Conservation (phyloP, 92 coral and sea anemone genomes). For the Phenganax marumi region DNA sequence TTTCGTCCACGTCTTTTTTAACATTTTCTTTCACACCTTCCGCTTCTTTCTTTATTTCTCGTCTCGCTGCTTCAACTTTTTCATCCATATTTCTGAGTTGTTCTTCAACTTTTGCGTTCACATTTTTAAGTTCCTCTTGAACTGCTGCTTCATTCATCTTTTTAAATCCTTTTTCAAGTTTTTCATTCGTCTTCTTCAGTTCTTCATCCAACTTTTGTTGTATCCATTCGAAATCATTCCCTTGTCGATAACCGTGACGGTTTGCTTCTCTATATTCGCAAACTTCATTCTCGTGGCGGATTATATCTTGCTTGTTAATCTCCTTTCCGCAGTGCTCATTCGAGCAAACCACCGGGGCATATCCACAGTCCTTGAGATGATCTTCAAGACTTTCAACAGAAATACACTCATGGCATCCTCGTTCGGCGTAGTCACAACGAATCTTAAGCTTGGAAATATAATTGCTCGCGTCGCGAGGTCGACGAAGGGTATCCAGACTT, state of each 20-base stretch:
- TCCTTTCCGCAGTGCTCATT: no score
- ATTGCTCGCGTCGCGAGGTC: neutral
- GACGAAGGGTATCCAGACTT: conserved; percentile 1
- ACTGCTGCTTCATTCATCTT: no score
- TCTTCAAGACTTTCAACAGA: neutral
- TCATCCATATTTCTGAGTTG: no score
- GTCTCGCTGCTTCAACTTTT: no score
- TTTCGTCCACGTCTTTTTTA: neutral
- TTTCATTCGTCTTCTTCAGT: neutral
- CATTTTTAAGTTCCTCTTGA: neutral
- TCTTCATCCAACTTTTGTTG: no score
- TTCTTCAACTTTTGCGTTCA: neutral
- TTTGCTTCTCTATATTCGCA: neutral
- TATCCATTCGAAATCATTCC: neutral
- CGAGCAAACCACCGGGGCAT: no score
- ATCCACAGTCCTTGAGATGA: conserved; percentile 5
- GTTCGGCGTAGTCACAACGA: neutral
- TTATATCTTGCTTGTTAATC: neutral
- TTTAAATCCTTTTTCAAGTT: no score
- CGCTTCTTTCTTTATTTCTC: no score
- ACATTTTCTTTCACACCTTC: neutral
- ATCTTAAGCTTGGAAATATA: neutral
- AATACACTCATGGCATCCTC: neutral
- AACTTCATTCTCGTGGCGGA: neutral
- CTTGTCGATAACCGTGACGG: neutral